Conservation (phyloP, 2,888 invertebrate species). For the Cantharis rufa region DNA sequence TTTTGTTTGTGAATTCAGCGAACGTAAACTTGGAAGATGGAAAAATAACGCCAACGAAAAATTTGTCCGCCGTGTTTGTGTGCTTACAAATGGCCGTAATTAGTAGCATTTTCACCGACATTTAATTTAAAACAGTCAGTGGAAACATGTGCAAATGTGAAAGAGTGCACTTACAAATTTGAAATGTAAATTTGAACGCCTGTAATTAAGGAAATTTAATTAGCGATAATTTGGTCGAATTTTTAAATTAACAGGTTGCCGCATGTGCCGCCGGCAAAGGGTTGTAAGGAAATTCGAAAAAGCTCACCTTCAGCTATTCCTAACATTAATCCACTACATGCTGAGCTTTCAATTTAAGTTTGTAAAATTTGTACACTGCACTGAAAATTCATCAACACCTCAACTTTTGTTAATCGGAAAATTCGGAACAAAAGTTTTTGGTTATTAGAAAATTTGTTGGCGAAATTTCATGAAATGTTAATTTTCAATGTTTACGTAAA, state of each 20-base stretch:
- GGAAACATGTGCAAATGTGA: background rate
- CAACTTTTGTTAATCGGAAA: background rate
- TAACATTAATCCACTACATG: constrained; percentile 25
- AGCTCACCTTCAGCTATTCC: constrained; percentile 20
- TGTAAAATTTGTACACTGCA: constrained; percentile 19
- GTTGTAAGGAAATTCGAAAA: constrained; percentile 3
- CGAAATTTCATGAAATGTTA: background rate
- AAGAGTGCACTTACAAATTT: constrained; percentile 7
- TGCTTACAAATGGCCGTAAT: background rate
- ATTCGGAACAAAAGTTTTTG: background rate
- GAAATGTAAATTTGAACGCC: constrained; percentile 6
- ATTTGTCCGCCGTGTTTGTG: background rate
- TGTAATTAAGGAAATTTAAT: background rate
- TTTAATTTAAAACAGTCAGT: background rate
- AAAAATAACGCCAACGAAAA: background rate
- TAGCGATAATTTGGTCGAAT: background rate
- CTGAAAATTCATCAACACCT: constrained; percentile 23
- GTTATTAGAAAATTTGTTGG: background rate
- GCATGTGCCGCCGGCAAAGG: background rate
- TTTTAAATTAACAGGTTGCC: background rate
- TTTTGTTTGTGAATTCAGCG: background rate
- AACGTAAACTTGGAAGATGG: background rate
- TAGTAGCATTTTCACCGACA: background rate
- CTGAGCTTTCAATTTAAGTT: constrained; percentile 11
- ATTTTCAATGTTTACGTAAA: background rate